phyloP scores from a whole-genome alignment of 2,113 vertebrate species.

The Alethe castanea region DNA sequence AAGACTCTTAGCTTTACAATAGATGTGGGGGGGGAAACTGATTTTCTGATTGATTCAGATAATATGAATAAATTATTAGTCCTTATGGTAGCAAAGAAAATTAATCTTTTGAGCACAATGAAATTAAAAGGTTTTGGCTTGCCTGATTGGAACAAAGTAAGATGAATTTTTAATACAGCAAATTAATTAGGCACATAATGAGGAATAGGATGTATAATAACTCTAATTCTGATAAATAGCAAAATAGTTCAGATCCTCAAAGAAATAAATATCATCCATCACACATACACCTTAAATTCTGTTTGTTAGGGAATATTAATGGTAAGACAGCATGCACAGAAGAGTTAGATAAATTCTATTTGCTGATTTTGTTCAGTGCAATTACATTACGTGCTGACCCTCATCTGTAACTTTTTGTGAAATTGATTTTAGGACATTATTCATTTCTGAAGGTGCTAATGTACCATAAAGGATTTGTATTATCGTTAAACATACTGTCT shows the following conservation, averaged over 20 bases:
- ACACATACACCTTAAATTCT: constrained; percentile 70
- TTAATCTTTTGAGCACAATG: constrained; percentile 66
- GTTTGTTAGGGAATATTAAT: constrained; percentile 77
- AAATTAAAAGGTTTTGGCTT: constrained; percentile 71
- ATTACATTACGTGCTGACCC: constrained; percentile 75
- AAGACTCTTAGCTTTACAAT: background rate
- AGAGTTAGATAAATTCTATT: constrained; percentile 69
- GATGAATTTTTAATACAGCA: constrained; percentile 78
- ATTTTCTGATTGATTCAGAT: constrained; percentile 48
- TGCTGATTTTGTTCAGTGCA: constrained; percentile 61
- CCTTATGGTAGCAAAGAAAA: constrained; percentile 48
- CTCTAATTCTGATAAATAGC: constrained; percentile 77
- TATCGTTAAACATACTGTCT: constrained; percentile 69
- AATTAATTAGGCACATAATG: constrained; percentile 80
- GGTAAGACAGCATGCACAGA: constrained; percentile 49
- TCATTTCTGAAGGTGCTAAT: constrained; percentile 75
- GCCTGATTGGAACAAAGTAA: constrained; percentile 67
- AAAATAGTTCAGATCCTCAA: constrained; percentile 69
- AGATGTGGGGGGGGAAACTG: background rate
- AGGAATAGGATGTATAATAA: constrained; percentile 62
- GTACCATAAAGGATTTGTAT: constrained; percentile 74
- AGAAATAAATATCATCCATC: constrained; percentile 79
- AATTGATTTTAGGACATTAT: constrained; percentile 70
- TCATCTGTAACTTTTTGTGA: constrained; percentile 74
- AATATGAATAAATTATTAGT: constrained; percentile 63